Percentiles rank a stretch among this genome's conserved stretches.
Evolutionary conservation across 2,113 vertebrate genomes (phyloP).

Genomic region (Hemiprocne comata): DNA sequence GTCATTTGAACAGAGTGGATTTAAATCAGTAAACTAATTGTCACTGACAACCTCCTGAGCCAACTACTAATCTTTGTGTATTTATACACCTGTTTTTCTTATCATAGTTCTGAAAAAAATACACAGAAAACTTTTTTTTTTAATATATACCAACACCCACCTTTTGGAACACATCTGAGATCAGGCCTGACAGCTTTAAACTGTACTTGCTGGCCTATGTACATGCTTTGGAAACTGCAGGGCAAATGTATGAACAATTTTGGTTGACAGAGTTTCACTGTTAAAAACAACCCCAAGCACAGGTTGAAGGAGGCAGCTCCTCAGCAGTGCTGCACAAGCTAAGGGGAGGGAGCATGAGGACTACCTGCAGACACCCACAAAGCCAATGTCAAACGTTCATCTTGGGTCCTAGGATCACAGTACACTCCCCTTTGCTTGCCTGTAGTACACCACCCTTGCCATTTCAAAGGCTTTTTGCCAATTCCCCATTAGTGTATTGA

Average conservation of each 20-base stretch:
- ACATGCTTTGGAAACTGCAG: rapidly evolving
- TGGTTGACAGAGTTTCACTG: rapidly evolving
- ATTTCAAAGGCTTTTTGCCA: conserved; percentile 15
- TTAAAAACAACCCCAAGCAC: rapidly evolving
- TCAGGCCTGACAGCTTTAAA: not conserved
- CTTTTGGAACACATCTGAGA: not conserved
- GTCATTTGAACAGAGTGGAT: not conserved
- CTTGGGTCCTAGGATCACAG: too few relatives aligned
- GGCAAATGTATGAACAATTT: rapidly evolving
- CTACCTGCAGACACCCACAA: not conserved
- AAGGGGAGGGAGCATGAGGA: rapidly evolving
- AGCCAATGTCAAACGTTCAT: not conserved
- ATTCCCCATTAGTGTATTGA: not conserved
- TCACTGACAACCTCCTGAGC: not conserved
- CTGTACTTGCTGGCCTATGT: not conserved
- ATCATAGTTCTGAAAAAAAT: not conserved
- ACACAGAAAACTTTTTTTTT: not conserved
- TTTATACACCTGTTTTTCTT: not conserved
- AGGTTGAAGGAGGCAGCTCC: not conserved
- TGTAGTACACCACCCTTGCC: not conserved
- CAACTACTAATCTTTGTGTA: not conserved
- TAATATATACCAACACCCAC: not conserved
- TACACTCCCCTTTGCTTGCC: not conserved
- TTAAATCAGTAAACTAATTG: not conserved
- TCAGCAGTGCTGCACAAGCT: rapidly evolving